Conservation (phyloP, 2,888 invertebrate species). For the Latrodectus hesperus region DNA sequence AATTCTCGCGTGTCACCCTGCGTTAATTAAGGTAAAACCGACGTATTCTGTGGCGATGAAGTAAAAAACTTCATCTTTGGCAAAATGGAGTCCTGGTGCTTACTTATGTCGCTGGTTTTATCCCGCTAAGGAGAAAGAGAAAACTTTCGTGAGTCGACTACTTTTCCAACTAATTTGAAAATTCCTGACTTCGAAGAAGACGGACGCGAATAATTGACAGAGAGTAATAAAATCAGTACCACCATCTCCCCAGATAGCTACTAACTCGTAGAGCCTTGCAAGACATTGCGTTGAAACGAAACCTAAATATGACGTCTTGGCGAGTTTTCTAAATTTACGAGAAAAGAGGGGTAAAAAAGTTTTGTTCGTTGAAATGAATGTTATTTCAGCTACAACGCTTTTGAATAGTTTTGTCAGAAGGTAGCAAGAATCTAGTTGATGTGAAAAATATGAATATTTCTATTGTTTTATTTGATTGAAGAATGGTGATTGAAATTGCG, state of each 20-base stretch:
- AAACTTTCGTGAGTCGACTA: not conserved
- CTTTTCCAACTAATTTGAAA: not conserved
- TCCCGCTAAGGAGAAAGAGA: not conserved
- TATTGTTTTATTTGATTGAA: too few relatives aligned
- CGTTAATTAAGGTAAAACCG: constrained; percentile 32
- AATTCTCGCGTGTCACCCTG: constrained; percentile 25
- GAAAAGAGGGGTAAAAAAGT: not conserved
- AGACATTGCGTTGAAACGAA: not conserved
- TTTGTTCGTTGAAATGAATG: constrained; percentile 3
- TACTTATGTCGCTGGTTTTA: not conserved
- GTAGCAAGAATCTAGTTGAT: too few relatives aligned
- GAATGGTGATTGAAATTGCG: too few relatives aligned
- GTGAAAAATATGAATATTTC: too few relatives aligned
- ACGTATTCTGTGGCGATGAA: constrained; percentile 1
- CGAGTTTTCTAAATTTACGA: not conserved
- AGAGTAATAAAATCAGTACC: not conserved
- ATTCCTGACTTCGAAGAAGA: constrained; percentile 1
- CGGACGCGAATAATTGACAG: not conserved
- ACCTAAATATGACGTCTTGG: not conserved
- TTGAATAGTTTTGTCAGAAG: too few relatives aligned
- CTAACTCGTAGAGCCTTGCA: not conserved
- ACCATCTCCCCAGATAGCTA: not conserved
- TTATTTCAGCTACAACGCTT: not conserved
- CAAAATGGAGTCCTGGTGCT: not conserved
- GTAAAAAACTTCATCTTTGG: not conserved